Percentiles rank a stretch among this genome's conserved stretches.
phyloP scores from a whole-genome alignment of 2,888 invertebrate genomes.

The Pseudeuparius sepicola region DNA sequence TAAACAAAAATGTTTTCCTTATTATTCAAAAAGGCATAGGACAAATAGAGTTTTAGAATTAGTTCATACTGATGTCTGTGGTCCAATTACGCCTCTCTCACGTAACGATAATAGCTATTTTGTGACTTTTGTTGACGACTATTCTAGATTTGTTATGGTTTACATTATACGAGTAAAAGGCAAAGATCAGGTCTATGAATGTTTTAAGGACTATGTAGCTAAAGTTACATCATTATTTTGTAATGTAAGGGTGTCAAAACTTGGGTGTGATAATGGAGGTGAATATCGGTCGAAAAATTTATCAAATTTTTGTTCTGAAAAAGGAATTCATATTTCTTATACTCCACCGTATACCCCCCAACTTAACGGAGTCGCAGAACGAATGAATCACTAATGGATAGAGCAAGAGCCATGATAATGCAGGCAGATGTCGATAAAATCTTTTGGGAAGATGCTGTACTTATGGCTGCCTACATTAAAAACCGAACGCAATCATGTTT shows the following conservation, averaged over 20 bases:
- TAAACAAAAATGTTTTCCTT: conserved; percentile 15
- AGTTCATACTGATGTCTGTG: too few species aligned
- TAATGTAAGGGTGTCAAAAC: conserved; percentile 7
- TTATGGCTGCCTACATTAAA: conserved; percentile 16
- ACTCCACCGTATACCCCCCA: too few species aligned
- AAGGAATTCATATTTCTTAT: conserved; percentile 6
- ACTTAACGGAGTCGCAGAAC: too few species aligned
- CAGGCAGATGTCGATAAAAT: too few species aligned
- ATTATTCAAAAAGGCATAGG: conserved; percentile 11
- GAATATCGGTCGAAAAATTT: too few species aligned
- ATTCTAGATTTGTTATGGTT: conserved; percentile 8
- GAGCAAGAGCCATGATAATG: too few species aligned
- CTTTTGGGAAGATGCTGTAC: too few species aligned
- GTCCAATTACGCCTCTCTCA: too few species aligned
- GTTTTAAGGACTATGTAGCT: conserved; percentile 1
- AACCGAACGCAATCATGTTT: conserved; percentile 16
- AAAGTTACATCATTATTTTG: conserved; percentile 7
- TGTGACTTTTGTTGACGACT: conserved; percentile 5
- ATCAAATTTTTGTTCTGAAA: conserved; percentile 9
- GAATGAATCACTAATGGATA: too few species aligned
- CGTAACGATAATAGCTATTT: conserved; percentile 4
- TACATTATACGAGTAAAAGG: conserved; percentile 1
- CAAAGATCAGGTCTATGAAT: neutral
- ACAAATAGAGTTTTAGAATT: too few species aligned
- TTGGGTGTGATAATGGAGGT: too few species aligned